Percentiles rank a stretch among this genome's conserved stretches.
Conservation (phyloP, 23 tunicate genomes). For the Diplosoma virens region DNA sequence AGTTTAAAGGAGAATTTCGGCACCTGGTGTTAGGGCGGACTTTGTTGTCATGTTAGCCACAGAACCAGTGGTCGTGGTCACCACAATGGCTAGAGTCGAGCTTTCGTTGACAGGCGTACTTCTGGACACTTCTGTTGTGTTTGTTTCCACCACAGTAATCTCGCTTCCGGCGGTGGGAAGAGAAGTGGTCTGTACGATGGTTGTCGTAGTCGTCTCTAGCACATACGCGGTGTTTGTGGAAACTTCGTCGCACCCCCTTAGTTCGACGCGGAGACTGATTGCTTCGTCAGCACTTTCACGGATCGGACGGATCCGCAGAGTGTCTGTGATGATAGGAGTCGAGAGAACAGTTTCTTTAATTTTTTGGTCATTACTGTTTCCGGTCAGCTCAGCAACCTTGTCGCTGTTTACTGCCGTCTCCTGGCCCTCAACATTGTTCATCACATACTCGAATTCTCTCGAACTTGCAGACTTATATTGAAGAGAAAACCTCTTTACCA, state of each 20-base stretch:
- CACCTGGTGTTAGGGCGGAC: too few relatives aligned
- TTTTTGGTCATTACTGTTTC: slow-evolving; percentile 51
- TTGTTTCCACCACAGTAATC: not conserved
- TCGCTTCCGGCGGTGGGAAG: not conserved
- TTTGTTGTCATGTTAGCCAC: too few relatives aligned
- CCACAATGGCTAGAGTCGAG: slow-evolving; percentile 23
- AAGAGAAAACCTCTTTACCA: slow-evolving; percentile 30
- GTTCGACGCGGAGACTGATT: slow-evolving; percentile 57
- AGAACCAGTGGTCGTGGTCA: slow-evolving; percentile 45
- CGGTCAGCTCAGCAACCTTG: slow-evolving; percentile 22
- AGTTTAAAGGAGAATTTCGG: too few relatives aligned
- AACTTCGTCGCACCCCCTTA: slow-evolving; percentile 53
- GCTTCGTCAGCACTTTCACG: slow-evolving; percentile 15
- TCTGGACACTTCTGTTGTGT: not conserved
- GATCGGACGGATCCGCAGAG: slow-evolving; percentile 50
- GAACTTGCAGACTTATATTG: slow-evolving; percentile 16
- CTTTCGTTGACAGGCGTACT: not conserved
- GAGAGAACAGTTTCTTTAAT: slow-evolving; percentile 47
- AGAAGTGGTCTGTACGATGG: slow-evolving; percentile 1
- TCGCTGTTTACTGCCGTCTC: not conserved
- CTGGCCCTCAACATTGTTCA: not conserved
- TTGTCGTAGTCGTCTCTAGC: slow-evolving; percentile 38
- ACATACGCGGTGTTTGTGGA: slow-evolving; percentile 28
- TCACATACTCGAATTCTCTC: not conserved
- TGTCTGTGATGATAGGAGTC: slow-evolving; percentile 26